These are phyloP conservation scores for Pyrrhura leucotis DNA, from an alignment of 2,797 vertebrate species.

Conservation along the genomic window DNA sequence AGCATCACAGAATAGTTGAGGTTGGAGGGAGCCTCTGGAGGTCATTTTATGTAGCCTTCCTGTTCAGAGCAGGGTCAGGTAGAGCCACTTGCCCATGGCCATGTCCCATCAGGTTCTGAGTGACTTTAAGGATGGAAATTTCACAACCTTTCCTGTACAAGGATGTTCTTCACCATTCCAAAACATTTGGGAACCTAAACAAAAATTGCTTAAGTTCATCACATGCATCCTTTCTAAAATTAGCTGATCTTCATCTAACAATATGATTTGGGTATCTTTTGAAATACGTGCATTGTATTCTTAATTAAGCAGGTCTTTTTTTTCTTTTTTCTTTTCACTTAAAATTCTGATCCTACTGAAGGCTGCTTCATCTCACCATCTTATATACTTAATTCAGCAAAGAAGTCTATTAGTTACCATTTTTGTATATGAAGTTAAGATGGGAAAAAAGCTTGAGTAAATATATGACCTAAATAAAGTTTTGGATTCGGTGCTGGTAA, in stretches of 20 bases:
- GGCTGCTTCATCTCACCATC: neutral
- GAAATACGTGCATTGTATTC: neutral
- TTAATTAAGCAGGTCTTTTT: neutral
- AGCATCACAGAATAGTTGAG: neutral
- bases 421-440: neutral
- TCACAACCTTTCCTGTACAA: neutral
- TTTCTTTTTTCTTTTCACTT: neutral
- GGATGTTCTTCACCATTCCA: neutral
- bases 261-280: neutral
- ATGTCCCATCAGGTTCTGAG: neutral
- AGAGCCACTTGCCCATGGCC: accelerated
- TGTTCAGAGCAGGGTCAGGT: neutral
- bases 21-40: neutral
- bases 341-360: neutral
- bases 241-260: neutral
- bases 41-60: neutral
- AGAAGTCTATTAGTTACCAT: neutral
- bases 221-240: neutral
- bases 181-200: neutral
- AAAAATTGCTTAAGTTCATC: neutral
- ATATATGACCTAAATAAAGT: neutral
- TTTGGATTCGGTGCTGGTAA: neutral
- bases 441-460: neutral
- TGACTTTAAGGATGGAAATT: neutral
- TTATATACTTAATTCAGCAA: neutral